These are phyloP conservation scores for Trachelus iudaicus DNA, from an alignment of 2,888 invertebrate genomes.

Conservation along the genomic window DNA sequence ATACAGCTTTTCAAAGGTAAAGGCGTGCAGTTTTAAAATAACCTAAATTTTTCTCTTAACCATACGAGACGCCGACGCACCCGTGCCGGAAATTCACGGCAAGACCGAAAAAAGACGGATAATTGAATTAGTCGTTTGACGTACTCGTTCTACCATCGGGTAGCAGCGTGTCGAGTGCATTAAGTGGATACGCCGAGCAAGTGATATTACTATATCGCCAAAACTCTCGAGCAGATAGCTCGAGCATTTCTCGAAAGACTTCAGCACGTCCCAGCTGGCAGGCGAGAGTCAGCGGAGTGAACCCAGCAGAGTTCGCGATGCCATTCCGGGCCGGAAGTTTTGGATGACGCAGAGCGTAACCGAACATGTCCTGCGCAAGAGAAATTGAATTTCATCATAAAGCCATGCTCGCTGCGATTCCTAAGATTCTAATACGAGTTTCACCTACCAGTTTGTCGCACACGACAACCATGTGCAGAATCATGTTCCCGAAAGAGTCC, in stretches of 20 bases:
- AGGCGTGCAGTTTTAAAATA: not conserved
- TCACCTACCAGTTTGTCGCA: constrained; percentile 89
- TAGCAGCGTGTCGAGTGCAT: constrained; percentile 93
- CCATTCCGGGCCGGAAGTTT: constrained; percentile 93
- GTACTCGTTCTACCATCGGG: constrained; percentile 96
- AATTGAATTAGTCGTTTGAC: constrained; percentile 42
- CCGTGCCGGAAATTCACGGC: not conserved
- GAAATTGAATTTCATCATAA: not conserved
- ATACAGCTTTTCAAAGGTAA: not conserved
- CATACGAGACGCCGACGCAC: not conserved
- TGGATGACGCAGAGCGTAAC: constrained; percentile 95
- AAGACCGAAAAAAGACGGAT: not conserved
- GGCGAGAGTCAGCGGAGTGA: constrained; percentile 95
- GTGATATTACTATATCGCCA: constrained; percentile 99
- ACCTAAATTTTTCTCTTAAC: not conserved
- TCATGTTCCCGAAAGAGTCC: constrained; percentile 97
- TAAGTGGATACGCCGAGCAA: constrained; percentile 96
- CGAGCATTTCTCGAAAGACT: constrained; percentile 98
- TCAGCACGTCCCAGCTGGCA: constrained; percentile 96
- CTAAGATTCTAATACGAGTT: not conserved
- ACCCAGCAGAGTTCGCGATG: constrained; percentile 86
- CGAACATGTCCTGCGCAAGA: constrained; percentile 90
- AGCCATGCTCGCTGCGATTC: not conserved
- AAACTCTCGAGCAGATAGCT: constrained; percentile 93
- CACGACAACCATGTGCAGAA: constrained; percentile 99